phyloP scores from a whole-genome alignment of 2,113 vertebrate species.

The Merops nubicus region DNA sequence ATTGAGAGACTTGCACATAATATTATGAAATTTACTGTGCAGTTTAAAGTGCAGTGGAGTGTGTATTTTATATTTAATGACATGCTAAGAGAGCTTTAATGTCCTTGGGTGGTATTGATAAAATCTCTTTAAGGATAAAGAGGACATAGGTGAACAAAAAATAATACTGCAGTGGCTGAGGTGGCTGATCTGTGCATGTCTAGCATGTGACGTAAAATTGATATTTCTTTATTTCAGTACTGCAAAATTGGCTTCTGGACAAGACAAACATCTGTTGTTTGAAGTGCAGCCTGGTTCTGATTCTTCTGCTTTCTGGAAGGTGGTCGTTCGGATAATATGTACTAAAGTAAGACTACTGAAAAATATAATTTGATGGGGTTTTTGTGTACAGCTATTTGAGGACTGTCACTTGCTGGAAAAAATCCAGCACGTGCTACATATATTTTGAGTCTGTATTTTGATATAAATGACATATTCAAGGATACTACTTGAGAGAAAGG shows the following conservation, averaged over 20 bases:
- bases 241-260: slow-evolving; percentile 87
- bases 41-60: neutral
- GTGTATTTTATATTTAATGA: neutral
- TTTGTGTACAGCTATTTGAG: neutral
- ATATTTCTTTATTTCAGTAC: slow-evolving; percentile 79
- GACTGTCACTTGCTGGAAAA: neutral
- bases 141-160: neutral
- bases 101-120: neutral
- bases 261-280: slow-evolving; percentile 95
- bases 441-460: neutral
- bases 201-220: neutral
- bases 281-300: slow-evolving; percentile 97
- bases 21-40: neutral
- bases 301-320: slow-evolving; percentile 93
- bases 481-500: neutral
- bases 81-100: neutral
- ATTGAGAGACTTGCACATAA: neutral
- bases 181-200: neutral
- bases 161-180: neutral
- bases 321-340: slow-evolving; percentile 91
- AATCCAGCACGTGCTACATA: neutral
- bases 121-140: neutral
- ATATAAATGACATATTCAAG: neutral
- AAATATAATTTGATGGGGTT: neutral
- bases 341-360: slow-evolving; percentile 87